A percentile compares a stretch with the other conserved stretches of the same genome.
phyloP scores from a whole-genome alignment of 2,113 vertebrate genomes.

The Bostrychus sinensis region DNA sequence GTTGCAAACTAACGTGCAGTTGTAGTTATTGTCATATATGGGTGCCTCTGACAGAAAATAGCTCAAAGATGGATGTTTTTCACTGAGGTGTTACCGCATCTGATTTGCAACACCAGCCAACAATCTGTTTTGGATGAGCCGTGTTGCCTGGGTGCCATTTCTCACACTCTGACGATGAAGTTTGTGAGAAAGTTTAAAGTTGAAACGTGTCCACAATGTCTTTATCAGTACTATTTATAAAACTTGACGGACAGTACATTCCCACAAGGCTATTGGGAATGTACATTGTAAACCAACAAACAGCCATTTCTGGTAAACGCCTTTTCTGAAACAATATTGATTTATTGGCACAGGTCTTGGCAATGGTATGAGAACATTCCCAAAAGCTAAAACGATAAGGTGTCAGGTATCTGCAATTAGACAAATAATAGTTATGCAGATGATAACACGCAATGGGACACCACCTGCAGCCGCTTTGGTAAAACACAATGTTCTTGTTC shows the following conservation, averaged over 20 bases:
- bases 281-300: not conserved
- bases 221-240: not conserved
- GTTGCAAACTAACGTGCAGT: not conserved
- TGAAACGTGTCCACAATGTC: not conserved
- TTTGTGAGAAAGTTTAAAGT: not conserved
- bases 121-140: conserved; percentile 39
- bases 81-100: conserved; percentile 7
- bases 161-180: conserved; percentile 50
- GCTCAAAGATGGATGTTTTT: not conserved
- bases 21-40: not conserved
- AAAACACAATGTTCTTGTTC: not conserved
- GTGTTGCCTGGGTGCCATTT: conserved; percentile 54
- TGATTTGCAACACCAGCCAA: conserved; percentile 22
- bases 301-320: not conserved
- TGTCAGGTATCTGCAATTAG: not conserved
- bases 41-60: not conserved
- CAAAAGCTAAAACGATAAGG: not conserved
- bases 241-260: not conserved
- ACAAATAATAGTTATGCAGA: not conserved
- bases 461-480: not conserved
- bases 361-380: conserved; percentile 4
- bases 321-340: not conserved
- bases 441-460: not conserved
- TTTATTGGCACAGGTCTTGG: conserved; percentile 13
- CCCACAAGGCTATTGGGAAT: not conserved